Conservation (phyloP, 2,888 invertebrate genomes). For the Campoplex nolae region DNA sequence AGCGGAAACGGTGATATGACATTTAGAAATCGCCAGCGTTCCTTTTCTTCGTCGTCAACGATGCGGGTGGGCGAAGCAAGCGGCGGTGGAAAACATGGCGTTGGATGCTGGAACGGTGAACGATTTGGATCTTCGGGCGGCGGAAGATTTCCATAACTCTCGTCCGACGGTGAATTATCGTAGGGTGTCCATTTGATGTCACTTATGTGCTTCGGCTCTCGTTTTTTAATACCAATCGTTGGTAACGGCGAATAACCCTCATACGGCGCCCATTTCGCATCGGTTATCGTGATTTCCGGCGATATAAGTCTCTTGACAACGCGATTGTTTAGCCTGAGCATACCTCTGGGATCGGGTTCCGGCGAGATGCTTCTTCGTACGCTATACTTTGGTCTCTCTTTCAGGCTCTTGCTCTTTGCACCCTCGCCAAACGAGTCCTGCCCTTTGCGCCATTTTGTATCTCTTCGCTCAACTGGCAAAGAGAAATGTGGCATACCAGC, state of each 20-base stretch:
- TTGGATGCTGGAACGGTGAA: conserved; percentile 79
- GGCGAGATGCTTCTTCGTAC: conserved; percentile 82
- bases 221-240: conserved; percentile 80
- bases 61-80: conserved; percentile 69
- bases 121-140: conserved; percentile 73
- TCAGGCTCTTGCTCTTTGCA: conserved; percentile 80
- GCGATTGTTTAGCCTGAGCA: conserved; percentile 78
- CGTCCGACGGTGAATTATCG: conserved; percentile 76
- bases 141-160: conserved; percentile 68
- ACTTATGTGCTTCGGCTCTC: conserved; percentile 80
- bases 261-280: conserved; percentile 82
- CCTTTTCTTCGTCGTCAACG: conserved; percentile 79
- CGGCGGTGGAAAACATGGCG: conserved; percentile 82
- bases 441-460: conserved; percentile 75
- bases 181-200: conserved; percentile 82
- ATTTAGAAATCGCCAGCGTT: conserved; percentile 81
- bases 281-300: conserved; percentile 79
- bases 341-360: conserved; percentile 80
- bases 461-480: conserved; percentile 79
- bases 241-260: conserved; percentile 82
- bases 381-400: conserved; percentile 82
- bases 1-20: conserved; percentile 82
- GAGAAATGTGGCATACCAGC: conserved; percentile 82
- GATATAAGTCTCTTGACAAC: conserved; percentile 80
- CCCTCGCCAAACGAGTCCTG: conserved; percentile 74